These are phyloP conservation scores for Sapayoa aenigma DNA, from an alignment of 2,113 vertebrate species.

Conservation along the genomic window DNA sequence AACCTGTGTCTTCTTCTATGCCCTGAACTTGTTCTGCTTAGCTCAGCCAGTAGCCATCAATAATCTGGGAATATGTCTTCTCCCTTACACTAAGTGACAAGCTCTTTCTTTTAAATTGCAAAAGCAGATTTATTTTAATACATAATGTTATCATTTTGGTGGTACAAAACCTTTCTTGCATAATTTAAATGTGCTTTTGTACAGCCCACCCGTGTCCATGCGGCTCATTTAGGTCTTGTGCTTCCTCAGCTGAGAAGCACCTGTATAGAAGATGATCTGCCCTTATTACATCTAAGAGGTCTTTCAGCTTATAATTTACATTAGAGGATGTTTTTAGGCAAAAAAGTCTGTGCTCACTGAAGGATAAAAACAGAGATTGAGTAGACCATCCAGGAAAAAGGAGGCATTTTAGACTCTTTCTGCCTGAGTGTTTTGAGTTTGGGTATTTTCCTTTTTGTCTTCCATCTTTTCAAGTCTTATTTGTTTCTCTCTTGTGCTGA, in stretches of 20 bases:
- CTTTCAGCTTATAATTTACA: constrained; percentile 79
- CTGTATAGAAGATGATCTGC: constrained; percentile 77
- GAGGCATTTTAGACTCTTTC: constrained; percentile 11
- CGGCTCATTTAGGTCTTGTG: constrained; percentile 45
- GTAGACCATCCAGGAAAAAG: constrained; percentile 57
- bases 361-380: constrained; percentile 74
- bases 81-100: background rate
- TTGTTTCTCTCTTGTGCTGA: background rate
- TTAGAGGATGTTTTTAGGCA: constrained; percentile 80
- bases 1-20: background rate
- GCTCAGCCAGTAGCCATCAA: background rate
- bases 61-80: background rate
- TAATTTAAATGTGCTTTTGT: constrained; percentile 21
- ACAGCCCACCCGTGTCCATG: background rate
- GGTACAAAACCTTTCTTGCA: background rate
- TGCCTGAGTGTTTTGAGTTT: constrained; percentile 62
- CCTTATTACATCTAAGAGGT: constrained; percentile 76
- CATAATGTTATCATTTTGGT: background rate
- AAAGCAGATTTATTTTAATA: background rate
- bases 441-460: constrained; percentile 59
- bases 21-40: background rate
- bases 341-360: constrained; percentile 72
- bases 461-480: constrained; percentile 59
- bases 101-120: background rate
- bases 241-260: constrained; percentile 71